A percentile compares a stretch with the other conserved stretches of the same genome.
Conservation (phyloP, 2,888 invertebrate genomes). For the Drosophila diplacantha region DNA sequence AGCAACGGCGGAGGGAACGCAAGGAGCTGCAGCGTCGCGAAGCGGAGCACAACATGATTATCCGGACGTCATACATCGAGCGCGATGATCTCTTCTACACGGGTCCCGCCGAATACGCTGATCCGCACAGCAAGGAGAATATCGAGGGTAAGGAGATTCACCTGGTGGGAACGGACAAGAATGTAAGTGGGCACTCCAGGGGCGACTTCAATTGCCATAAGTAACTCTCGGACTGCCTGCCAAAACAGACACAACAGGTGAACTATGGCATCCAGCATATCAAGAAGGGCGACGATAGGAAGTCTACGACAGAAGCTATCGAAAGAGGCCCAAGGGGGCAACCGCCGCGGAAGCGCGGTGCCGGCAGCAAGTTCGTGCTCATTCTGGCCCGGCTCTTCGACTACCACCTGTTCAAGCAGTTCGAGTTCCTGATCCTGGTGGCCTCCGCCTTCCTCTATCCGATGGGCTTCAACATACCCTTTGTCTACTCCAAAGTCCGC, state of each 20-base stretch:
- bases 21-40: too few species aligned
- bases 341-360: conserved; percentile 26
- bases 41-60: conserved; percentile 50
- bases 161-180: conserved; percentile 40
- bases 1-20: rapidly evolving
- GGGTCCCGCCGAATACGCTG: conserved; percentile 55
- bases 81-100: conserved; percentile 85
- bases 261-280: conserved; percentile 52
- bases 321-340: rapidly evolving
- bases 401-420: conserved; percentile 52
- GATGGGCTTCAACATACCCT: conserved; percentile 89
- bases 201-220: neutral
- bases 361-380: conserved; percentile 47
- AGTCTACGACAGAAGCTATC: rapidly evolving
- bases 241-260: conserved; percentile 42
- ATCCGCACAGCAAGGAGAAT: conserved; percentile 40
- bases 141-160: conserved; percentile 52
- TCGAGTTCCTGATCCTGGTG: conserved; percentile 75
- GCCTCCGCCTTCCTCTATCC: conserved; percentile 83
- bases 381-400: conserved; percentile 66
- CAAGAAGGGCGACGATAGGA: neutral
- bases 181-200: conserved; percentile 33
- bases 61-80: conserved; percentile 80
- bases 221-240: neutral
- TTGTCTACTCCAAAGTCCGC: conserved; percentile 81